A percentile compares a stretch with the other conserved stretches of the same genome.
Evolutionary conservation across 1,140 invertebrate genomes (phyloP).

Genomic region (Hycleus phaleratus): DNA sequence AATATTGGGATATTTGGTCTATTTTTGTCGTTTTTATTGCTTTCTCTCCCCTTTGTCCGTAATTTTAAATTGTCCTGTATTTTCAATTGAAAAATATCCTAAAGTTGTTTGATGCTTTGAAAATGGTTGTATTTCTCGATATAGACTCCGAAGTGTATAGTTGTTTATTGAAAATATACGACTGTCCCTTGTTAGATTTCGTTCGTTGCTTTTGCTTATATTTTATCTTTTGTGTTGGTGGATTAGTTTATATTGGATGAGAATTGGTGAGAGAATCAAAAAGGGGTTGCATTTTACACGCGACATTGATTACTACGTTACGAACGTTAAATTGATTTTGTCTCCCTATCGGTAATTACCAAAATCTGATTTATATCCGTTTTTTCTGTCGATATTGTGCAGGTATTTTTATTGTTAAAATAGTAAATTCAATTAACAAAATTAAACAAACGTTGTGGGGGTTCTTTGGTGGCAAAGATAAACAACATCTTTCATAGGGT

Average conservation of each 20-base stretch:
- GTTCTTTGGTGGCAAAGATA: background rate
- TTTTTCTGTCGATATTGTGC: no score
- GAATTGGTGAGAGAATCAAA: no score
- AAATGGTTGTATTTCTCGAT: no score
- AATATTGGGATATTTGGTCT: background rate
- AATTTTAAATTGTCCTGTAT: constrained; percentile 10
- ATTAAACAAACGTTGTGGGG: background rate
- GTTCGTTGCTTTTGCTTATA: background rate
- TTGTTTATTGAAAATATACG: background rate
- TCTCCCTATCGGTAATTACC: no score
- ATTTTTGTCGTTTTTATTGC: constrained; percentile 6
- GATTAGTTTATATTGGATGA: no score
- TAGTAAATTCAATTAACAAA: constrained; percentile 3
- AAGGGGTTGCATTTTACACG: background rate
- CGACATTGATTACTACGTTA: constrained; percentile 2
- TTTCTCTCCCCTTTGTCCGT: constrained; percentile 4
- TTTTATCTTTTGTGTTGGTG: no score
- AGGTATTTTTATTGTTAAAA: no score
- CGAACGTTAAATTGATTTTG: constrained; percentile 11
- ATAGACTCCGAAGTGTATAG: constrained; percentile 3
- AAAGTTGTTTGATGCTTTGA: background rate
- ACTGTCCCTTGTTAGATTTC: constrained; percentile 1
- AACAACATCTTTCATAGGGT: background rate
- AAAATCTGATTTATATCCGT: no score
- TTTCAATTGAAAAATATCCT: constrained; percentile 18